phyloP scores from a whole-genome alignment of 1,140 invertebrate species.

The Drosophila ficusphila region DNA sequence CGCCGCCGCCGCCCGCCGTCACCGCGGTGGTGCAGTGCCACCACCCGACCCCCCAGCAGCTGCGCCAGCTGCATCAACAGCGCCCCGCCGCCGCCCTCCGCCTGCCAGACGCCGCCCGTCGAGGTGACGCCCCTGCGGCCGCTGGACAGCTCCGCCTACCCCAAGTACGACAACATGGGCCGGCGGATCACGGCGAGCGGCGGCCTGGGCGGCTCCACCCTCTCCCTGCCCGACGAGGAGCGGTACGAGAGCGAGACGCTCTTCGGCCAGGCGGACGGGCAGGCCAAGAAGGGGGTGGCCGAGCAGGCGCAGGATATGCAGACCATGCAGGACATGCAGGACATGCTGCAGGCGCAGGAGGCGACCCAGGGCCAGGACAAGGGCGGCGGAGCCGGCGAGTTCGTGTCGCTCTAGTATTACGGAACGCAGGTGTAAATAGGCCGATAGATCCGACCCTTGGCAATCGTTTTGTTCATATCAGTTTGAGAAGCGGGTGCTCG shows the following conservation, averaged over 20 bases:
- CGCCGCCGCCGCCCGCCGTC: constrained; percentile 73
- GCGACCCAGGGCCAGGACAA: constrained; percentile 39
- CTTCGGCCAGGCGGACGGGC: constrained; percentile 70
- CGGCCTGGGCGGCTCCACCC: constrained; percentile 87
- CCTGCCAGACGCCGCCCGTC: constrained; percentile 74
- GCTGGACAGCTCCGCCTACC: constrained; percentile 73
- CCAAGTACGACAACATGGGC: constrained; percentile 95
- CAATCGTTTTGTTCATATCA: constrained; percentile 76
- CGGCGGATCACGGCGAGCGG: constrained; percentile 94
- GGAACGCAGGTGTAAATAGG: constrained; percentile 81
- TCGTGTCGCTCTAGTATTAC: constrained; percentile 83
- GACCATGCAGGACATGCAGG: too few relatives aligned
- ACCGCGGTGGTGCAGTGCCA: constrained; percentile 73
- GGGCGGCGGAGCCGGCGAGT: constrained; percentile 60
- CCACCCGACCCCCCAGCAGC: constrained; percentile 55
- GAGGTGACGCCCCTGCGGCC: constrained; percentile 66
- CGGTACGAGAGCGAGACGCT: constrained; percentile 72
- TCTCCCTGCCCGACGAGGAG: constrained; percentile 89
- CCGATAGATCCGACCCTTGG: constrained; percentile 61
- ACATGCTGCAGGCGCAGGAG: constrained; percentile 34
- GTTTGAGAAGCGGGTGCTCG: constrained; percentile 34
- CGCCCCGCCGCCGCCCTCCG: constrained; percentile 75
- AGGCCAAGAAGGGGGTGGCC: not conserved
- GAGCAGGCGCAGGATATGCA: constrained; percentile 29
- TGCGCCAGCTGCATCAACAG: constrained; percentile 84